Evolutionary conservation across 2,888 invertebrate genomes (phyloP), one percentile per base, ranked within the genome.

Genomic region (Pilophorus perplexus): DNA sequence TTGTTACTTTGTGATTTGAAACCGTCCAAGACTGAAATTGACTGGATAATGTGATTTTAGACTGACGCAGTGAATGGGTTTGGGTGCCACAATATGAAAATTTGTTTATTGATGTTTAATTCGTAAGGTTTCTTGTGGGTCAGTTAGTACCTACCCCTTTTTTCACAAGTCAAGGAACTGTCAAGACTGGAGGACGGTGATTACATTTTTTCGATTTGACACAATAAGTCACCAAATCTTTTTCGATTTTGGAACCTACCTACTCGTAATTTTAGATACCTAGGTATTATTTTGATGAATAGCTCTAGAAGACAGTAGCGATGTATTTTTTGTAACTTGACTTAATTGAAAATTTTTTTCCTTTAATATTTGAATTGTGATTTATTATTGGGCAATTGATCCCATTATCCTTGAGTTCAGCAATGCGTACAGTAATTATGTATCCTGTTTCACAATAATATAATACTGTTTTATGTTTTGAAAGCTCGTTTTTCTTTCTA

Each of bases 201-300:
- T n/a, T n/a, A n/a, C n/a, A n/a, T n/a, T n/a, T n/a, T n/a, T n/a
- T n/a, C n/a, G n/a, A n/a, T n/a, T n/a, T n/a, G n/a, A n/a, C n/a
- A n/a, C n/a, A n/a, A n/a, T n/a, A n/a, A n/a, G n/a, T n/a, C n/a
- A 42, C 42, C 2, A 2, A 42, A 1, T 42, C 42, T 2, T 42
- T 14, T 42, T 2, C 42, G 20, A 42, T 42, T 3, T 42, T 42
- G 42, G 42, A n/a, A n/a, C n/a, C n/a, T 42, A 42, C 42, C 42
- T 42, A 8, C 42, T 42, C 14, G 42, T 42, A 42, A n/a, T 3
- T 42, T 42, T 42, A 42, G 42, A 42, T 42, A n/a, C n/a, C n/a
- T n/a, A n/a, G n/a, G n/a, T n/a, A 42, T 42, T 42, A 42, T 42
- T 42, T n/a, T 42, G n/a, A n/a, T n/a, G 42, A 42, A 20, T 42